phyloP scores from a whole-genome alignment of 2,888 invertebrate species.

The Stictocephala bisonia region DNA sequence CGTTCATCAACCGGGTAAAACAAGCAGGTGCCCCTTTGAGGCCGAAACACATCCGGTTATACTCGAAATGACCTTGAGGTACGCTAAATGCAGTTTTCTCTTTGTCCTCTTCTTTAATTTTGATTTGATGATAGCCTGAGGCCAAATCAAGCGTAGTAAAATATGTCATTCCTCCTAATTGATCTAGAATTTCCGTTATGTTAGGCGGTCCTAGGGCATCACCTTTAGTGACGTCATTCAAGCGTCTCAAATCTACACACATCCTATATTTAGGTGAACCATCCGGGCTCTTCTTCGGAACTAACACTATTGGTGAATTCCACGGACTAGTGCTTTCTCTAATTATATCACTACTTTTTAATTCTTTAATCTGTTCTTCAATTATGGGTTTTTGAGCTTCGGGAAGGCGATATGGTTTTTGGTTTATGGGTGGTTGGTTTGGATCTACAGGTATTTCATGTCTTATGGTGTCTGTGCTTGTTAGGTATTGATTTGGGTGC shows the following conservation, averaged over 20 bases:
- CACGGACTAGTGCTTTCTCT: conserved; percentile 59
- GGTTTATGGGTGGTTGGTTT: conserved; percentile 23
- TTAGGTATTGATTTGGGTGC: neutral
- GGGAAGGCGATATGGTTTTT: conserved; percentile 50
- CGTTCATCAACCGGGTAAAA: conserved; percentile 61
- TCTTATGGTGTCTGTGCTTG: conserved; percentile 6
- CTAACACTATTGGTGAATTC: conserved; percentile 61
- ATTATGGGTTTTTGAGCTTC: conserved; percentile 42
- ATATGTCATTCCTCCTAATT: conserved; percentile 55
- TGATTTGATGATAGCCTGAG: conserved; percentile 59
- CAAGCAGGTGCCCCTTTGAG: conserved; percentile 61
- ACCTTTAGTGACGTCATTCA: conserved; percentile 55
- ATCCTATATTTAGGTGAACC: conserved; percentile 55
- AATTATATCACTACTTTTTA: conserved; percentile 57
- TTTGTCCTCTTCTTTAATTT: conserved; percentile 47
- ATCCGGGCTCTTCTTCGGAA: conserved; percentile 59
- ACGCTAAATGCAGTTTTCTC: conserved; percentile 39
- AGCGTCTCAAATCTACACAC: conserved; percentile 55
- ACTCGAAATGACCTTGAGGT: conserved; percentile 54
- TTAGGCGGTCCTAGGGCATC: conserved; percentile 55
- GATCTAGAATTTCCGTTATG: conserved; percentile 58
- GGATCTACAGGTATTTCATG: conserved; percentile 11
- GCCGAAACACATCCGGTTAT: conserved; percentile 59
- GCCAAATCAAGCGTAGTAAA: conserved; percentile 59
- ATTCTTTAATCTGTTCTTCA: conserved; percentile 53